Evolutionary conservation across 2,888 invertebrate genomes (phyloP).

Genomic region (Baccha elongata): DNA sequence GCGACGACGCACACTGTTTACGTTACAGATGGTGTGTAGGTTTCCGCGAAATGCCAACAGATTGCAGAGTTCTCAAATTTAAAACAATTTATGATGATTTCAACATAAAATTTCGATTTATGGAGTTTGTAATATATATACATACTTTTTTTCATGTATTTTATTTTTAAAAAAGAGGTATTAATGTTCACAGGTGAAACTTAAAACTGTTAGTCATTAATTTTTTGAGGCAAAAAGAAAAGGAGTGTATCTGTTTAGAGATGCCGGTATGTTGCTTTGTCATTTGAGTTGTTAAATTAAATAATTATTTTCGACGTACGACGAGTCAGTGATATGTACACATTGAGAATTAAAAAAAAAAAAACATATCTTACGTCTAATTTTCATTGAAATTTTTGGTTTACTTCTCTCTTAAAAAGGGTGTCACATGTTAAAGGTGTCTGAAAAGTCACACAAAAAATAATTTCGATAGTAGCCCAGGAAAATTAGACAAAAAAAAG

Average conservation of each 20-base stretch:
- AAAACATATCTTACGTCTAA: no score
- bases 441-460: no score
- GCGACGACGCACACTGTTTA: neutral
- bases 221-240: neutral
- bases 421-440: no score
- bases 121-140: constrained; percentile 42
- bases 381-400: no score
- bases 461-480: no score
- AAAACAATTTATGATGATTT: constrained; percentile 66
- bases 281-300: neutral
- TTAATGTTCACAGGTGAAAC: constrained; percentile 42
- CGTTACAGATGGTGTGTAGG: constrained; percentile 47
- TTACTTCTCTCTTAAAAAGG: no score
- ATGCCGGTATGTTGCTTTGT: neutral
- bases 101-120: constrained; percentile 61
- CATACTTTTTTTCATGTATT: neutral
- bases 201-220: constrained; percentile 18
- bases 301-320: no score
- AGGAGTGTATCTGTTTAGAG: no score
- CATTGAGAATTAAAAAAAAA: no score
- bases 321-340: no score
- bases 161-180: neutral
- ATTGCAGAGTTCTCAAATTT: constrained; percentile 50
- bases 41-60: constrained; percentile 60
- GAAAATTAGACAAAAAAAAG: no score